Conservation (phyloP, 2,888 invertebrate species). For the Drosophila aldrichi region DNA sequence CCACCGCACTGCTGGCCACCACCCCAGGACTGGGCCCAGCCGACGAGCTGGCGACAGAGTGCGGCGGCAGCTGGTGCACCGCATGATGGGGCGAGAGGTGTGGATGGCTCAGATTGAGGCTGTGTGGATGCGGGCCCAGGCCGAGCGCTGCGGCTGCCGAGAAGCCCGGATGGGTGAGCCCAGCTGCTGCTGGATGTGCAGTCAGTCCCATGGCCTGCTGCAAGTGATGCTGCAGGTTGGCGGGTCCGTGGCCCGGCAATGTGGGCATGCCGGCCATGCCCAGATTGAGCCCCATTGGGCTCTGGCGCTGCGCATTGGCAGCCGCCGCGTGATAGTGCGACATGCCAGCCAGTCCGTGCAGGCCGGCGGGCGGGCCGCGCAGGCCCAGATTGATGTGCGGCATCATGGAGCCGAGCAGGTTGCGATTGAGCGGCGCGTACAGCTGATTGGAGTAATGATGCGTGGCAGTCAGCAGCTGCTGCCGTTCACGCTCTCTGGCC, state of each 20-base stretch:
- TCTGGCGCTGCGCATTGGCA: constrained; percentile 84
- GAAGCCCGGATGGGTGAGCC: constrained; percentile 83
- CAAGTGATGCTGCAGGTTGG: constrained; percentile 83
- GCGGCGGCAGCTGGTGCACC: constrained; percentile 82
- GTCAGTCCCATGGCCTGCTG: constrained; percentile 82
- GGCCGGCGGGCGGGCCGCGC: constrained; percentile 81
- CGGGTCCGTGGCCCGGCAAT: constrained; percentile 78
- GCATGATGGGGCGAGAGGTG: constrained; percentile 83
- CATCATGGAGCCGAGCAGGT: constrained; percentile 83
- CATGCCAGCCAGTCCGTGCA: constrained; percentile 83
- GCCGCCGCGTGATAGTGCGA: constrained; percentile 84
- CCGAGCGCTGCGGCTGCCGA: constrained; percentile 82
- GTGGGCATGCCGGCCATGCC: constrained; percentile 81
- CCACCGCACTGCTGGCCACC: constrained; percentile 49
- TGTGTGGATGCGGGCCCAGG: constrained; percentile 82
- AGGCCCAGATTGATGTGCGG: constrained; percentile 83
- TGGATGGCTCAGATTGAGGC: constrained; percentile 82
- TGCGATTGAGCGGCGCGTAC: constrained; percentile 83
- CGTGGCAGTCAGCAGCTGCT: constrained; percentile 83
- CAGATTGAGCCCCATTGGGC: constrained; percentile 84
- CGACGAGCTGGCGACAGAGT: constrained; percentile 65
- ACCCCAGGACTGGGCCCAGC: constrained; percentile 49
- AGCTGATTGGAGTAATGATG: constrained; percentile 84
- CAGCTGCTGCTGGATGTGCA: constrained; percentile 76
- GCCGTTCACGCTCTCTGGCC: constrained; percentile 84